Conservation (phyloP, 2,113 vertebrate genomes). For the Podilymbus podiceps region DNA sequence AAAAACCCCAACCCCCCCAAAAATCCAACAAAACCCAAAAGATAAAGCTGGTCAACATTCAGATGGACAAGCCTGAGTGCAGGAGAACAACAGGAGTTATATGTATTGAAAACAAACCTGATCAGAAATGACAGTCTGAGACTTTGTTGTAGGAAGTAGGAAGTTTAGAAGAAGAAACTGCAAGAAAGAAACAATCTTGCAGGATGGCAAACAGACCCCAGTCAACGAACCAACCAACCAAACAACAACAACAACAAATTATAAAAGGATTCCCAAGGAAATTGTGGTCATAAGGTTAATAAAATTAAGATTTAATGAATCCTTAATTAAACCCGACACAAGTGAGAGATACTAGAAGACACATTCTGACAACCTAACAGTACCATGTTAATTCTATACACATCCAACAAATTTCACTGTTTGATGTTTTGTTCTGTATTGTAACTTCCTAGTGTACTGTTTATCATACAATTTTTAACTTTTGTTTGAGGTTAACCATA, state of each 20-base stretch:
- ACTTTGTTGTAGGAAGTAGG: neutral
- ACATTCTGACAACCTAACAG: neutral
- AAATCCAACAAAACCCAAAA: neutral
- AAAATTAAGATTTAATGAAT: neutral
- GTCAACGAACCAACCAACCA: neutral
- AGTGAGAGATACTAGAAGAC: neutral
- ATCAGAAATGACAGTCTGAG: neutral
- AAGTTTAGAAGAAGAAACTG: neutral
- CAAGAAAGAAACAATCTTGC: neutral
- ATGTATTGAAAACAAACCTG: neutral
- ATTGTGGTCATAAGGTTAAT: neutral
- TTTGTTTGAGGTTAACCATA: neutral
- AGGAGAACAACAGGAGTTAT: neutral
- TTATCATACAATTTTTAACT: neutral
- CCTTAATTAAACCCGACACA: neutral
- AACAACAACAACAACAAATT: neutral
- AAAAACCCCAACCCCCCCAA: no score
- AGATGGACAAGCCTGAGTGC: neutral
- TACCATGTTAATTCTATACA: neutral
- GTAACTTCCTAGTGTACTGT: neutral
- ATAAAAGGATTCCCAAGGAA: neutral
- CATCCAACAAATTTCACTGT: neutral
- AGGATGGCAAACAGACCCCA: neutral
- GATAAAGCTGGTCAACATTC: neutral
- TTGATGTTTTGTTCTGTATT: neutral